Evolutionary conservation across 2,113 vertebrate species (phyloP).

Genomic region (Eudyptes chrysolophus): DNA sequence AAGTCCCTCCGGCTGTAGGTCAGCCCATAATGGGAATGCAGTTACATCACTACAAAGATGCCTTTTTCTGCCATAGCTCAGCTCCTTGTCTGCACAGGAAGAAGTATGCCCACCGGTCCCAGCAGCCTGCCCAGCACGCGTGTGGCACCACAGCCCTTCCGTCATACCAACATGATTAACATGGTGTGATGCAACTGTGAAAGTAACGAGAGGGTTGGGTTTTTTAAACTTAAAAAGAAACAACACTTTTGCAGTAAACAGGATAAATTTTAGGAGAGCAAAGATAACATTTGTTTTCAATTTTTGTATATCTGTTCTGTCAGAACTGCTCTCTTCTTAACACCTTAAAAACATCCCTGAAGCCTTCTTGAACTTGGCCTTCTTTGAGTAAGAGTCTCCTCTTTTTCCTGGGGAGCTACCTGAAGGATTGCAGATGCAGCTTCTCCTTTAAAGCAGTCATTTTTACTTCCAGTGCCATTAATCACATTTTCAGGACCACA

Average conservation of each 20-base stretch:
- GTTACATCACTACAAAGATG: neutral
- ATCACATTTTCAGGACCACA: conserved; percentile 13
- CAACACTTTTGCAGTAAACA: neutral
- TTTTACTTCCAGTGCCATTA: neutral
- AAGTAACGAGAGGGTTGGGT: neutral
- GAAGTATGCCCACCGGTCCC: neutral
- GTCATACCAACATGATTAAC: neutral
- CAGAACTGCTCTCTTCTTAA: neutral
- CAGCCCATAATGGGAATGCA: neutral
- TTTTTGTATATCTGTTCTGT: neutral
- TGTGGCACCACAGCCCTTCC: neutral
- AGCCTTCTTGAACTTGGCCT: neutral
- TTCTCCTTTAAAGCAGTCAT: neutral
- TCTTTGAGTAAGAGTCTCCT: neutral
- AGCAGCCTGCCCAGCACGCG: neutral
- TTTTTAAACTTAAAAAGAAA: neutral
- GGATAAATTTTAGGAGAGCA: neutral
- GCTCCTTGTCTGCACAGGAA: neutral
- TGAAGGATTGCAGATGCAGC: neutral
- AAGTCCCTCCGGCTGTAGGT: neutral
- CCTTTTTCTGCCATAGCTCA: neutral
- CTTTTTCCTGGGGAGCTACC: neutral
- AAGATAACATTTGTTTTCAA: neutral
- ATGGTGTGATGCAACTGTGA: neutral
- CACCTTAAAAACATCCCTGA: neutral